Conservation (phyloP, 2,888 invertebrate species). For the Andrena praecox region DNA sequence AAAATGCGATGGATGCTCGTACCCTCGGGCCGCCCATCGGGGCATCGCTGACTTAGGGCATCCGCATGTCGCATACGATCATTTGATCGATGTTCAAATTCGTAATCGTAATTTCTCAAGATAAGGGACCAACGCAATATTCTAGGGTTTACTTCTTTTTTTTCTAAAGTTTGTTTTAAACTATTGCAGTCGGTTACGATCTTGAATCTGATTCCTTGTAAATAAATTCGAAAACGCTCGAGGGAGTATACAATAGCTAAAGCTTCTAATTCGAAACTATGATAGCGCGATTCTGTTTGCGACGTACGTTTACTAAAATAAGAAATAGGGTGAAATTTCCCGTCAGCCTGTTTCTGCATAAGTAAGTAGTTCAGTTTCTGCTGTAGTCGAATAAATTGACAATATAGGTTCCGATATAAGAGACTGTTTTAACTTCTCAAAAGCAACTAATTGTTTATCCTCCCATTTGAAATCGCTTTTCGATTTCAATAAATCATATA, state of each 20-base stretch:
- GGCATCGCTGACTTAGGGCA: slow-evolving; percentile 11
- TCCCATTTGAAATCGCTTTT: slow-evolving; percentile 2
- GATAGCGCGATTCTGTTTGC: background rate
- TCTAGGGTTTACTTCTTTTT: slow-evolving; percentile 44
- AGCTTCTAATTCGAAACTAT: slow-evolving; percentile 14
- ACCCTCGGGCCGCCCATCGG: no score
- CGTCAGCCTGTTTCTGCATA: slow-evolving; percentile 21
- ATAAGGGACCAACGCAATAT: slow-evolving; percentile 7
- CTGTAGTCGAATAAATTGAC: slow-evolving; percentile 12
- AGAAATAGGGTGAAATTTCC: slow-evolving; percentile 25
- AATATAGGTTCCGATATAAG: slow-evolving; percentile 16
- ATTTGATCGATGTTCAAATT: slow-evolving; percentile 11
- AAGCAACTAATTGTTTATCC: slow-evolving; percentile 1
- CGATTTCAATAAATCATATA: slow-evolving; percentile 17
- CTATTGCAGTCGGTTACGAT: background rate
- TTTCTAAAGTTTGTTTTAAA: slow-evolving; percentile 9
- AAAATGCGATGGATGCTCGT: no score
- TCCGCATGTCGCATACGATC: slow-evolving; percentile 12
- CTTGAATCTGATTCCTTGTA: background rate
- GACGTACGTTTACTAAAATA: slow-evolving; percentile 23
- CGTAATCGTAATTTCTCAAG: slow-evolving; percentile 11
- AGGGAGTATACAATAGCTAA: slow-evolving; percentile 8
- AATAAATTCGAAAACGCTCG: slow-evolving; percentile 15
- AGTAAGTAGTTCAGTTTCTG: background rate
- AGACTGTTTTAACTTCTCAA: slow-evolving; percentile 9